phyloP scores from a whole-genome alignment of 2,797 vertebrate species.

The Gephyroberyx darwinii region DNA sequence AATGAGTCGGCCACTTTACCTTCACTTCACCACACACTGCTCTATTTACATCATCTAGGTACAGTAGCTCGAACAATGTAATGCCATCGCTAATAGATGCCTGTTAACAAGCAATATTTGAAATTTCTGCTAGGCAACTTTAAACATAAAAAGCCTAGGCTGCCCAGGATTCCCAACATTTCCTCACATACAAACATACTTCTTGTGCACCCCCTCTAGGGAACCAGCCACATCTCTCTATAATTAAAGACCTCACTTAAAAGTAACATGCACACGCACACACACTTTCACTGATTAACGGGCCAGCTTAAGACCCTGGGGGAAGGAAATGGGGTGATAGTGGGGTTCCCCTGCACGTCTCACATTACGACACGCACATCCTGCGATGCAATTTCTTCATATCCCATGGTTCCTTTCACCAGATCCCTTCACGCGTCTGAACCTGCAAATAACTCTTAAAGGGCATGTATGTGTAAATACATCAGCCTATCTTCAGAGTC shows the following conservation, averaged over 20 bases:
- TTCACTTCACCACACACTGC: not conserved
- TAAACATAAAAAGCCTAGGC: not conserved
- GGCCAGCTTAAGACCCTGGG: not conserved
- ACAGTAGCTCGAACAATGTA: conserved; percentile 6
- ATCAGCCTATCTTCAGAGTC: not conserved
- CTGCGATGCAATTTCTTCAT: not conserved
- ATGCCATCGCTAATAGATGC: not conserved
- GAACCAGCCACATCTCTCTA: conserved; percentile 46
- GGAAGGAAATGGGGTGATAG: conserved; percentile 6
- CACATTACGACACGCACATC: not conserved
- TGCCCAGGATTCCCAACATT: conserved; percentile 3
- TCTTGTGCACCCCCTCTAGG: conserved; percentile 52
- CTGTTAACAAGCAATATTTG: not conserved
- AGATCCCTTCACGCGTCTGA: not conserved
- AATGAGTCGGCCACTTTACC: conserved; percentile 11
- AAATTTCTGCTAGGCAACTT: conserved; percentile 23
- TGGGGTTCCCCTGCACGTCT: conserved; percentile 2
- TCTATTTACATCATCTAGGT: not conserved
- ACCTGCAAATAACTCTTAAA: too few species aligned
- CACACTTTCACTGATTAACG: conserved; percentile 12
- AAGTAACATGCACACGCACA: conserved; percentile 13
- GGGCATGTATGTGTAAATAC: not conserved
- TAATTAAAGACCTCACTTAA: conserved; percentile 61
- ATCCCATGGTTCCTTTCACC: not conserved
- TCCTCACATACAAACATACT: conserved; percentile 48